These are phyloP conservation scores for Thymelicus sylvestris DNA, from an alignment of 2,888 invertebrate genomes.

Conservation along the genomic window DNA sequence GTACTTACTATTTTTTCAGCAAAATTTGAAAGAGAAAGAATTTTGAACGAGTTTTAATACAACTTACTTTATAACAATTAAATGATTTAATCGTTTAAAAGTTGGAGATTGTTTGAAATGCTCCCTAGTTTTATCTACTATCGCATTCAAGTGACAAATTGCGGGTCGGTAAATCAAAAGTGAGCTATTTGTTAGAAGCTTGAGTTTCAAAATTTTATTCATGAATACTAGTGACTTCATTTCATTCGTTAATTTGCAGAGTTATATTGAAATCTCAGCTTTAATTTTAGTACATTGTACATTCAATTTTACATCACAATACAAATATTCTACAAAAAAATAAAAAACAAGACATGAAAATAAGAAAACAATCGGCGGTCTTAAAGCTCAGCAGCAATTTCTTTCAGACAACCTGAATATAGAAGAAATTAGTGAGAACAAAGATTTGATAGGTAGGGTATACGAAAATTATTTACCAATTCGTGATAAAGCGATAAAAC, in stretches of 20 bases:
- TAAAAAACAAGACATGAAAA: no score
- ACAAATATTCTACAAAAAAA: no score
- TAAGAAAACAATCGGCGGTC: no score
- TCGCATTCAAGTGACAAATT: conserved; percentile 31
- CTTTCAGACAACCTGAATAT: no score
- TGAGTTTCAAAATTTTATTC: conserved; percentile 15
- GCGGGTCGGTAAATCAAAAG: conserved; percentile 23
- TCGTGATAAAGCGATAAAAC: no score
- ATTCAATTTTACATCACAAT: no score
- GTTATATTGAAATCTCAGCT: conserved; percentile 5
- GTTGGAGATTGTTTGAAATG: conserved; percentile 21
- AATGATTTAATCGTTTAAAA: conserved; percentile 23
- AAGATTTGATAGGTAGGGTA: no score
- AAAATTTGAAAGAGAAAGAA: conserved; percentile 4
- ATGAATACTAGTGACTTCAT: conserved; percentile 25
- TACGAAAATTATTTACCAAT: no score
- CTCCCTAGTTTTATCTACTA: conserved; percentile 29
- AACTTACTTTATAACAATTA: conserved; percentile 32
- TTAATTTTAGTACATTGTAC: no score
- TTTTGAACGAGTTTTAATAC: conserved; percentile 8
- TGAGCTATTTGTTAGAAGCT: conserved; percentile 19
- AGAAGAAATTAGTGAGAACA: no score
- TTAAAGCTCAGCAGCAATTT: no score
- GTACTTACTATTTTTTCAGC: no score
- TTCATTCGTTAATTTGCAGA: conserved; percentile 1